These are phyloP conservation scores for Hoplias malabaricus DNA, from an alignment of 2,113 vertebrate species.

Conservation along the genomic window DNA sequence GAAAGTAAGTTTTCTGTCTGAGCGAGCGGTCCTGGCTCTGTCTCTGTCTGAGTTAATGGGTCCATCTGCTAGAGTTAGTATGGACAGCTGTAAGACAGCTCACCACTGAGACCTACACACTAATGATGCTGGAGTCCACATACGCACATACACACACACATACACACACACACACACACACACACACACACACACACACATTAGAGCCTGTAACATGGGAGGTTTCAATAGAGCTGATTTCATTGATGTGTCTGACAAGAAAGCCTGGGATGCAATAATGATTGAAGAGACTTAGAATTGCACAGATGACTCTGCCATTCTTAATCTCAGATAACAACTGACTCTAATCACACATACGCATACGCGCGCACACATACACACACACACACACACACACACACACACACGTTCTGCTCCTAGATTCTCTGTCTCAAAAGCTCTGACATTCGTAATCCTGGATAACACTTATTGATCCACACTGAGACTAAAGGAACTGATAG, in stretches of 20 bases:
- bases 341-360: slow-evolving; percentile 20
- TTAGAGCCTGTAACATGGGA: not conserved
- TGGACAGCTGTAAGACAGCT: slow-evolving; percentile 49
- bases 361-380: slow-evolving; percentile 30
- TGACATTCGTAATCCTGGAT: slow-evolving; percentile 46
- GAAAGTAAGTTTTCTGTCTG: not conserved
- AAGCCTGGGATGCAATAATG: not conserved
- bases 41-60: slow-evolving; percentile 36
- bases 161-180: not conserved
- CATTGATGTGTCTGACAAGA: slow-evolving; percentile 2
- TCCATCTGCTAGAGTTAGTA: slow-evolving; percentile 52
- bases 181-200: slow-evolving; percentile 6
- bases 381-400: slow-evolving; percentile 19
- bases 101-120: slow-evolving; percentile 38
- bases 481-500: slow-evolving; percentile 48
- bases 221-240: not conserved
- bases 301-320: slow-evolving; percentile 21
- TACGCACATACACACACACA: not conserved
- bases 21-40: slow-evolving; percentile 18
- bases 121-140: slow-evolving; percentile 11
- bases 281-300: slow-evolving; percentile 1
- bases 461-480: slow-evolving; percentile 49
- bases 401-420: slow-evolving; percentile 4
- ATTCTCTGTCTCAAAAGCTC: slow-evolving; percentile 28
- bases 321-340: slow-evolving; percentile 26